Evolutionary conservation across 2,888 invertebrate species (phyloP).

Genomic region (Oscheius sp.): DNA sequence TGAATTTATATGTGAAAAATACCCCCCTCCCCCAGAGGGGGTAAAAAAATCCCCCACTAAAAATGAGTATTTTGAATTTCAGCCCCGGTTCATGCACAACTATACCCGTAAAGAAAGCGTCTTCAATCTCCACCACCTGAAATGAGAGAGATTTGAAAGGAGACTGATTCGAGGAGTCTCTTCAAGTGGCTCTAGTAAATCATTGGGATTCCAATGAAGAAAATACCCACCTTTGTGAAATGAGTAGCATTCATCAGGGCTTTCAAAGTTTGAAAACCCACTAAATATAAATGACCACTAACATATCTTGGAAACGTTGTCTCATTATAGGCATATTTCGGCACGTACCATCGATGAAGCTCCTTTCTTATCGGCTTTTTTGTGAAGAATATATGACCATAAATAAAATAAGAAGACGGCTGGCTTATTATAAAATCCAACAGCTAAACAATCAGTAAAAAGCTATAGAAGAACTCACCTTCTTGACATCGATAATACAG

Average conservation of each 20-base stretch:
- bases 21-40: no score
- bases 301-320: slow-evolving; percentile 6
- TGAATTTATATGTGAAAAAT: no score
- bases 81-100: no score
- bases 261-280: background rate
- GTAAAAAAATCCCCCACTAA: no score
- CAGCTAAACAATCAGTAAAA: background rate
- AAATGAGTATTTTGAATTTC: no score
- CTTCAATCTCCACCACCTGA: slow-evolving; percentile 9
- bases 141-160: background rate
- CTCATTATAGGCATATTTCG: background rate
- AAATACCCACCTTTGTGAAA: background rate
- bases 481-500: background rate
- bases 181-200: background rate
- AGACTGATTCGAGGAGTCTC: background rate
- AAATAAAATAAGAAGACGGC: background rate
- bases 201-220: background rate
- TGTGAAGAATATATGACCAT: slow-evolving; percentile 7
- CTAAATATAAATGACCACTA: background rate
- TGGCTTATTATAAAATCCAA: background rate
- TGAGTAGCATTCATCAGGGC: background rate
- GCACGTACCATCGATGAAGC: slow-evolving; percentile 1
- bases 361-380: background rate
- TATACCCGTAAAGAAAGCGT: slow-evolving; percentile 7
- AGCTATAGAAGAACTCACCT: background rate